Conservation (phyloP, 2,888 invertebrate genomes). For the Euzetes globulus region DNA sequence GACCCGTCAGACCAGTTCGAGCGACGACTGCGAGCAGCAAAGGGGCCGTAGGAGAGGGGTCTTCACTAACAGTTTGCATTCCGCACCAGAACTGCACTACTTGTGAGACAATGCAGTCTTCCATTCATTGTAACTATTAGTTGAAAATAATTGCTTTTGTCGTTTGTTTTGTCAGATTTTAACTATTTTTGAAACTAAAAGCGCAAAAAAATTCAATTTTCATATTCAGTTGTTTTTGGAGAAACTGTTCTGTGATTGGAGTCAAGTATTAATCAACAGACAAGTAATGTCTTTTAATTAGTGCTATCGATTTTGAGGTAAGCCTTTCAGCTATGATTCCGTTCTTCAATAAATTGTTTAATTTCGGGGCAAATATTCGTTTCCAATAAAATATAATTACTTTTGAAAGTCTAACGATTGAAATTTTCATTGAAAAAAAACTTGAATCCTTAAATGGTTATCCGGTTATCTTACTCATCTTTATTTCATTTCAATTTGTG, state of each 20-base stretch:
- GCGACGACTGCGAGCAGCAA: neutral
- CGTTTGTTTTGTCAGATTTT: neutral
- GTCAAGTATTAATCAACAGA: neutral
- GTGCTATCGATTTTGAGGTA: neutral
- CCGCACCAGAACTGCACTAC: neutral
- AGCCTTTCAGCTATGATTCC: neutral
- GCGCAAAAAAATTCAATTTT: conserved; percentile 2
- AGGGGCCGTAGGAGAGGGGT: neutral
- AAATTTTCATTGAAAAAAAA: too few species aligned
- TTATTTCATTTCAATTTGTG: too few species aligned
- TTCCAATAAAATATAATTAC: too few species aligned
- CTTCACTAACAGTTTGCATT: neutral
- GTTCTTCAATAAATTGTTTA: neutral
- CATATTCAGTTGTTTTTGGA: neutral
- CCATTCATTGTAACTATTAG: neutral
- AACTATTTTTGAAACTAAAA: neutral
- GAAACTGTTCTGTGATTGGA: neutral
- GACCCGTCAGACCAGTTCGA: conserved; percentile 9
- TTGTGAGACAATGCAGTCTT: neutral
- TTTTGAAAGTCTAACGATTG: too few species aligned
- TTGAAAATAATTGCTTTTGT: neutral
- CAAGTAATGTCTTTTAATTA: neutral
- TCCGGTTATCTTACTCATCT: too few species aligned
- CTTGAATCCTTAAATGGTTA: too few species aligned
- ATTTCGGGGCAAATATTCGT: too few species aligned